Evolutionary conservation across 2,113 vertebrate species (phyloP).

Genomic region (Brienomyrus longianalis): DNA sequence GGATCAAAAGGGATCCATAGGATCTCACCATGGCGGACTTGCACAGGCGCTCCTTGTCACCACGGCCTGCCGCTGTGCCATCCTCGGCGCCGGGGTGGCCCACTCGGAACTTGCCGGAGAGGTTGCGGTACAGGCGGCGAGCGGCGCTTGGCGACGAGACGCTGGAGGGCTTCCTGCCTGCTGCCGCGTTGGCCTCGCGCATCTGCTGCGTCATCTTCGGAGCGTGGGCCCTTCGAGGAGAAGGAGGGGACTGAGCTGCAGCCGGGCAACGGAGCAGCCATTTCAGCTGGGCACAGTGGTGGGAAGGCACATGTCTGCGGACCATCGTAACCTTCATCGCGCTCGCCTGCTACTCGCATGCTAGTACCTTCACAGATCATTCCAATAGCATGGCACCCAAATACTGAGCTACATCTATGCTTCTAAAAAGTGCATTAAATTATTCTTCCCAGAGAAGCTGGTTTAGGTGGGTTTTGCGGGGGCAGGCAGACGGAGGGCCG

Average conservation of each 20-base stretch:
- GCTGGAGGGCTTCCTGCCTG: conserved; percentile 65
- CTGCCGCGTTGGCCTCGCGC: conserved; percentile 65
- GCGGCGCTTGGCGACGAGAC: conserved; percentile 78
- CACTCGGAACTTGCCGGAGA: conserved; percentile 83
- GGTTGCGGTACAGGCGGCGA: conserved; percentile 84
- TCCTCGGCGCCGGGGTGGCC: conserved; percentile 73
- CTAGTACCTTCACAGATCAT: background rate
- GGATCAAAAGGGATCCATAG: background rate
- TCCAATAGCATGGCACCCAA: background rate
- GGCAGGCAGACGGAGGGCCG: background rate
- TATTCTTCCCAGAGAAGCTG: background rate
- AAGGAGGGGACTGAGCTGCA: background rate
- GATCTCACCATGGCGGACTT: conserved; percentile 72
- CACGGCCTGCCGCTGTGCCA: conserved; percentile 58
- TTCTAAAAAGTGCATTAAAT: background rate
- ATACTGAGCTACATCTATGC: background rate
- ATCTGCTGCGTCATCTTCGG: conserved; percentile 80
- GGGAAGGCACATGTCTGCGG: background rate
- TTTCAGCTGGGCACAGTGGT: background rate
- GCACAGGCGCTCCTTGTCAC: conserved; percentile 74
- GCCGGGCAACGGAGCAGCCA: background rate
- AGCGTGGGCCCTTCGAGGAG: conserved; percentile 65
- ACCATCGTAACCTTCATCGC: background rate
- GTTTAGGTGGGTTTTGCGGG: background rate
- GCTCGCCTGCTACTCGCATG: background rate